A percentile compares a stretch with the other conserved stretches of the same genome.
Conservation (phyloP, 1,140 invertebrate genomes). For the Microvelia longipes region DNA sequence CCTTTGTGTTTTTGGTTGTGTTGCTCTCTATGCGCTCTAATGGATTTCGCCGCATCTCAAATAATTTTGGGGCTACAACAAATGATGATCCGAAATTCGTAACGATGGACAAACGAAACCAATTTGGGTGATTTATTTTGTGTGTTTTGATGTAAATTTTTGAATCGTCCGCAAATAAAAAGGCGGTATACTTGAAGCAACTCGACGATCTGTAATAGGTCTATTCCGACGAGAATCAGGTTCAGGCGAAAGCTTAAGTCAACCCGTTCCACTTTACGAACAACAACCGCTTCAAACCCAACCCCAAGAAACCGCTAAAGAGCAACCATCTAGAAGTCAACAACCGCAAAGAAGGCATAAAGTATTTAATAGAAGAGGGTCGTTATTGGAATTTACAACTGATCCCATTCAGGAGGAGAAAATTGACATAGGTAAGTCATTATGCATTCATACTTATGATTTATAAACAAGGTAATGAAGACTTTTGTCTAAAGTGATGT, state of each 20-base stretch:
- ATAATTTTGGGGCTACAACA: too few relatives aligned
- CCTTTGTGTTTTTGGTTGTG: not conserved
- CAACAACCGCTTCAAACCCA: not conserved
- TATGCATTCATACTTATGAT: too few relatives aligned
- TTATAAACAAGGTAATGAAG: too few relatives aligned
- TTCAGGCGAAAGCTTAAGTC: not conserved
- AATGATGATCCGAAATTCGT: too few relatives aligned
- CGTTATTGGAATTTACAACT: not conserved
- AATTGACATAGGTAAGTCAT: conserved; percentile 1
- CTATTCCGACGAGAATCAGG: conserved; percentile 33
- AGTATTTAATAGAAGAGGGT: not conserved
- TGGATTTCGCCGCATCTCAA: too few relatives aligned
- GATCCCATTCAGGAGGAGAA: not conserved
- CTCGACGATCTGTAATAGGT: conserved; percentile 35
- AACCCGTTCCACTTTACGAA: not conserved
- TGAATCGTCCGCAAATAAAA: too few relatives aligned
- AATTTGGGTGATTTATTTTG: too few relatives aligned
- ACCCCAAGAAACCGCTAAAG: conserved; percentile 12
- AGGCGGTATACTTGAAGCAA: conserved; percentile 34
- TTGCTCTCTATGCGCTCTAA: too few relatives aligned
- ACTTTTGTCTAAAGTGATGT: too few relatives aligned
- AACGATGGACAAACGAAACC: too few relatives aligned
- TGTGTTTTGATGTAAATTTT: too few relatives aligned
- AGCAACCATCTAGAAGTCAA: not conserved
- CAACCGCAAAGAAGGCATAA: not conserved